phyloP scores from a whole-genome alignment of 2,888 invertebrate genomes.

The Iphiclides podalirius region DNA sequence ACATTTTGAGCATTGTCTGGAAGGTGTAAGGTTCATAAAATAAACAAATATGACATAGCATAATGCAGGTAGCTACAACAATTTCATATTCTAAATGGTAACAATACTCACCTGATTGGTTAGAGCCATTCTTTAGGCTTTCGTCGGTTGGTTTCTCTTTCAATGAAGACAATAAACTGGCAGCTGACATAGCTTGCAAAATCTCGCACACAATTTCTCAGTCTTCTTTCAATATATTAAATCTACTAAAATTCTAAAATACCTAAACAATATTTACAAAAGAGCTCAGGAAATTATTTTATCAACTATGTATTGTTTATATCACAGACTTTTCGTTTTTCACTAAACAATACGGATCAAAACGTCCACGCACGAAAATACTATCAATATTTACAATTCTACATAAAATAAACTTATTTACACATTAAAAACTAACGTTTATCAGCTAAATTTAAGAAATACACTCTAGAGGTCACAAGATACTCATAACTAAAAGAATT shows the following conservation, averaged over 20 bases:
- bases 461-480: conserved; percentile 77
- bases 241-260: conserved; percentile 74
- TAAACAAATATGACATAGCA: conserved; percentile 17
- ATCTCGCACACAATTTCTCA: conserved; percentile 69
- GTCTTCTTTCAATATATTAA: conserved; percentile 77
- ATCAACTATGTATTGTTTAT: conserved; percentile 80
- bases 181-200: conserved; percentile 76
- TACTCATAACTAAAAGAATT: conserved; percentile 80
- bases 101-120: conserved; percentile 58
- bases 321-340: conserved; percentile 83
- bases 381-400: conserved; percentile 77
- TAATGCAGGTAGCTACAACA: conserved; percentile 4
- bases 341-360: conserved; percentile 79
- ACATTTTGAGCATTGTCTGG: background rate
- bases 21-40: background rate
- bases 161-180: conserved; percentile 72
- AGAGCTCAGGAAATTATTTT: conserved; percentile 74
- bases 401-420: conserved; percentile 78
- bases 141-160: conserved; percentile 73
- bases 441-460: conserved; percentile 78
- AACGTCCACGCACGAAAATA: conserved; percentile 80
- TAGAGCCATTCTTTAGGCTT: conserved; percentile 65
- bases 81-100: conserved; percentile 6
- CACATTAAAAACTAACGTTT: conserved; percentile 78
- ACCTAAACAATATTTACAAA: conserved; percentile 78